Conservation (phyloP, 2,888 invertebrate species). For the Perizoma affinitatum region DNA sequence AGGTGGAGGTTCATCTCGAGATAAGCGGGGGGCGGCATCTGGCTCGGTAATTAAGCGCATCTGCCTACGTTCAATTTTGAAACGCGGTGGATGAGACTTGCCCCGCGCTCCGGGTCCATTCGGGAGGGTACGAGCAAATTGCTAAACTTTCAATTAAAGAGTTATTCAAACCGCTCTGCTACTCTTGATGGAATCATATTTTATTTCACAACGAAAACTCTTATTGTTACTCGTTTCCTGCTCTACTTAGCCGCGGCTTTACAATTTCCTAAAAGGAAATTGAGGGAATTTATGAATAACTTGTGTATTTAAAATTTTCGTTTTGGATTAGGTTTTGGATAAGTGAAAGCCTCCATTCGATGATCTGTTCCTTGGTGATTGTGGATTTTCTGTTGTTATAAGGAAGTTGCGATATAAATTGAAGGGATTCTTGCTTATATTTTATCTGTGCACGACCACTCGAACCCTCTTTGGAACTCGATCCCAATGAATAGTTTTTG, state of each 20-base stretch:
- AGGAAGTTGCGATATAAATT: conserved; percentile 35
- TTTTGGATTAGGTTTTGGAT: conserved; percentile 35
- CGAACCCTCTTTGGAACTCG: conserved; percentile 39
- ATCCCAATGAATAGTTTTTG: conserved; percentile 43
- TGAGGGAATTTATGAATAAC: conserved; percentile 61
- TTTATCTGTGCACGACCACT: conserved; percentile 40
- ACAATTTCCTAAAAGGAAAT: conserved; percentile 62
- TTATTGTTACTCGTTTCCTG: conserved; percentile 71
- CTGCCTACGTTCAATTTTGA: conserved; percentile 84
- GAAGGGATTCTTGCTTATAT: conserved; percentile 34
- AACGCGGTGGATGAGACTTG: conserved; percentile 79
- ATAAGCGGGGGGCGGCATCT: conserved; percentile 76
- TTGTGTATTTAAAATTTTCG: conserved; percentile 55
- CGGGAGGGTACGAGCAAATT: conserved; percentile 81
- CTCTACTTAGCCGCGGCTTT: conserved; percentile 66
- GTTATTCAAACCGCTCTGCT: conserved; percentile 80
- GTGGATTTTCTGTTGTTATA: conserved; percentile 30
- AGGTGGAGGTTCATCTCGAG: conserved; percentile 75
- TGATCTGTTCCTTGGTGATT: conserved; percentile 42
- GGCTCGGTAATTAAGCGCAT: conserved; percentile 82
- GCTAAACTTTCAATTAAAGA: conserved; percentile 85
- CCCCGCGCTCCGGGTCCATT: conserved; percentile 79
- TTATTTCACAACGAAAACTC: conserved; percentile 75
- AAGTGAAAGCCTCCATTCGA: conserved; percentile 38
- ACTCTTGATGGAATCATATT: conserved; percentile 76